Evolutionary conservation across 2,888 invertebrate species (phyloP), one percentile per base, ranked within the genome.

Genomic region (Pocota personata): DNA sequence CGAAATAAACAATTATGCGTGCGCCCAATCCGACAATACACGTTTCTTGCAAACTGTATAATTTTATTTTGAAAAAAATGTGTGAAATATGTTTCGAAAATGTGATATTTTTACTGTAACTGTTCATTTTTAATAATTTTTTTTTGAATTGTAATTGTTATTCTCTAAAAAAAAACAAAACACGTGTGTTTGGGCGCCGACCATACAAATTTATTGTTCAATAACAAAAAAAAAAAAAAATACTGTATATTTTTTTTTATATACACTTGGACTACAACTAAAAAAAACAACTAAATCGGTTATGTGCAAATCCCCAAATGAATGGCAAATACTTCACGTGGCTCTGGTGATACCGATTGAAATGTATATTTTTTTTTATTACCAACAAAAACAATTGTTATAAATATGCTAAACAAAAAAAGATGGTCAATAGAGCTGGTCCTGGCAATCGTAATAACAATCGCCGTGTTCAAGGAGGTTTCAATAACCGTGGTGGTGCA

Each of bases 371-470:
- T 71, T 73, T 66, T 87, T 69, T 69, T 52, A 69, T 24, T 4
- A 24, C 24, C 2, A 24, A 24, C 2, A 24, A 58, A 78, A 82
- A 52, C 16, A 75, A 82, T 32, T 52, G 10, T 14, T 30, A 52
- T 77, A 78, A 76, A 43, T 73, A 58, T 16, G 66, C 43, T 57
- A 71, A 62, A 80, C 50, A n/a, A n/a, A n/a, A 71, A 67, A 90
- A 92, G 92, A 92, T 92, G 92, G 92, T 92, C 92, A 92, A 91
- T 92, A 92, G 92, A 90, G 90, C 91, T 91, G 92, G 92, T 89
- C 91, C 91, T 89, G 91, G 89, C 89, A 90, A 89, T 89, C 89
- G 89, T 86, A 52, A 88, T 84, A 89, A 89, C 86, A 89, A 89
- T 89, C 90, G 90, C 88, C 90, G 90, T 89, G 89, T 88, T 89